Percentiles rank a stretch among this genome's conserved stretches.
These are phyloP conservation scores for Neoascia interrupta DNA, from an alignment of 2,888 invertebrate genomes.

Conservation along the genomic window DNA sequence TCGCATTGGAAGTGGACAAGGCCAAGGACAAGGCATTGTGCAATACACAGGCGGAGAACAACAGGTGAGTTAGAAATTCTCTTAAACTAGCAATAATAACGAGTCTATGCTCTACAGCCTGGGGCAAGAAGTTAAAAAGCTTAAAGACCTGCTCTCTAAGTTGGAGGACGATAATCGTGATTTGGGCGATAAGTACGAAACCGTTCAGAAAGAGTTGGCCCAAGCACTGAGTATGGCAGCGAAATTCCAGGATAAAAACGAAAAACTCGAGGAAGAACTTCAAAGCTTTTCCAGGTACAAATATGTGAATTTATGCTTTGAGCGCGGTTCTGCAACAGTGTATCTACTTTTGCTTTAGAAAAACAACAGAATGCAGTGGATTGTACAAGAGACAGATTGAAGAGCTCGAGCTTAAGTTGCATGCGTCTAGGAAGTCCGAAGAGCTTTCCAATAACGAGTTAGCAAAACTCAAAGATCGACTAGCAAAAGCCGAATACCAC, in stretches of 20 bases:
- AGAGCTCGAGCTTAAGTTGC: slow-evolving; percentile 78
- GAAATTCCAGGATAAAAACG: slow-evolving; percentile 84
- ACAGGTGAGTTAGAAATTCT: slow-evolving; percentile 76
- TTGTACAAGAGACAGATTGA: slow-evolving; percentile 78
- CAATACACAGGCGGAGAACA: slow-evolving; percentile 84
- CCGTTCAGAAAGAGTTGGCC: slow-evolving; percentile 86
- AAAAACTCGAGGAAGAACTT: slow-evolving; percentile 81
- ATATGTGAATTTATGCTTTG: neutral
- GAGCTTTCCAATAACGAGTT: slow-evolving; percentile 76
- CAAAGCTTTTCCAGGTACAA: slow-evolving; percentile 75
- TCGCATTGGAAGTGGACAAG: slow-evolving; percentile 88
- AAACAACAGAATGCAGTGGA: slow-evolving; percentile 77
- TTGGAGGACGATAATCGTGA: slow-evolving; percentile 78
- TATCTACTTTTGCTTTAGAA: slow-evolving; percentile 75
- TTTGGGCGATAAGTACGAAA: slow-evolving; percentile 81
- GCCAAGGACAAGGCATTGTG: slow-evolving; percentile 86
- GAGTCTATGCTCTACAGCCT: no score
- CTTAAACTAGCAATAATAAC: no score
- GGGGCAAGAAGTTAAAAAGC: slow-evolving; percentile 71
- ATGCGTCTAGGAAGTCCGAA: slow-evolving; percentile 77
- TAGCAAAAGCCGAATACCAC: slow-evolving; percentile 80
- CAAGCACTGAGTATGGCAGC: slow-evolving; percentile 86
- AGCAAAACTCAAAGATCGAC: slow-evolving; percentile 79
- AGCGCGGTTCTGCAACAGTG: no score
- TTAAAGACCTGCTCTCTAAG: slow-evolving; percentile 71